Base-by-base conservation (phyloP, 2,888 invertebrate species). In the Polia nebulosa region DNA sequence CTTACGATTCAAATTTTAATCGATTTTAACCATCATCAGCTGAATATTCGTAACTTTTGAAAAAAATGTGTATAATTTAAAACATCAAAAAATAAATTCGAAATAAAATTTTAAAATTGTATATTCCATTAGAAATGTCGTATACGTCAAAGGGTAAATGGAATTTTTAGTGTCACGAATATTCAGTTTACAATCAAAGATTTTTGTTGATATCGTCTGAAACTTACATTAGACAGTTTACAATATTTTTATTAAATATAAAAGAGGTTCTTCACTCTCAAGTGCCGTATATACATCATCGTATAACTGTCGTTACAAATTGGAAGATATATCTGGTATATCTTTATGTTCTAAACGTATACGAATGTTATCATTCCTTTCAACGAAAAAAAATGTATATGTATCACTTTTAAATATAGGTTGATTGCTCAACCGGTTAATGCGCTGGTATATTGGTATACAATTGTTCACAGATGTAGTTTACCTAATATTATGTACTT, bases 301-400 rank as follows among this genome's bases (percentile, higher is more conserved):
- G 95, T 95, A 95, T 95, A 95, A 87, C 94, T 93, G 94, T 89
- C 86, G 93, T 93, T 93, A 91, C 90, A 93, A 86, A 89, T 89
- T 94, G 94, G 94, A 95, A 95, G 95, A 95, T 91, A 91, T 87
- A 87, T 90, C 89, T 88, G 86, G 88, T 91, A 93, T 89, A 92
- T 89, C 86, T 89, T 91, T 91, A 92, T 87, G 90, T 86, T 87
- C 93, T 94, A 97, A 97, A 97, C 97, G 97, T 97, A 97, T 97
- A 97, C 97, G 96, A 96, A 96, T 97, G 97, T 97, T 96, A 94
- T 93, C 88, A 92, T 91, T 91, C 92, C 94, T 94, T 94, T 94
- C 89, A 94, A 93, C 81, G 90, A 93, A 93, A 92, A 92, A 93
- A 91, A 86, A 91, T 92, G 92, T 93, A 93, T 92, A 95, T 86